Evolutionary conservation across 2,888 invertebrate genomes (phyloP).

Genomic region (Linhomoeus sp.): DNA sequence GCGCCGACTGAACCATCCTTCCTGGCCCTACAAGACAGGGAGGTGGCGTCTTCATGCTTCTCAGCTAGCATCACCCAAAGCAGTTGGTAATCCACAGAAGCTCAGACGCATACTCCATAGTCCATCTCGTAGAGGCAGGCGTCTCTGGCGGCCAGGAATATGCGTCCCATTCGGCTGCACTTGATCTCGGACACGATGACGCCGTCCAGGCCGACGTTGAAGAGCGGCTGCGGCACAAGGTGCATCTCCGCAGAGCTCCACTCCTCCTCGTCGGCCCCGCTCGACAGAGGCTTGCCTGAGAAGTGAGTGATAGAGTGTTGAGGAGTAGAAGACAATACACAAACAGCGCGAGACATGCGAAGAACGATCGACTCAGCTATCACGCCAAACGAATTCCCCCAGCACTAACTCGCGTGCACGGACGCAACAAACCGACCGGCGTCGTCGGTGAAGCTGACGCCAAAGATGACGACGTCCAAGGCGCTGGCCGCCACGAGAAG

Average conservation of each 20-base stretch:
- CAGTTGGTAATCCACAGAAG: too few relatives aligned
- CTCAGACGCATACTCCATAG: too few relatives aligned
- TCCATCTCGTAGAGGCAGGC: constrained; percentile 80
- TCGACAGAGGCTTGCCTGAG: not conserved
- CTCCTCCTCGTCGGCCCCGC: not conserved
- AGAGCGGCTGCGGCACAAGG: constrained; percentile 71
- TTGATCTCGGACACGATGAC: constrained; percentile 37
- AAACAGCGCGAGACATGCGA: not conserved
- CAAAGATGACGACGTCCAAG: constrained; percentile 71
- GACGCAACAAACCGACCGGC: constrained; percentile 10
- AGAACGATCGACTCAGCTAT: not conserved
- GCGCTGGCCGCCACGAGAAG: constrained; percentile 79
- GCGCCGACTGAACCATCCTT: constrained; percentile 78
- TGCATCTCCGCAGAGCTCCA: constrained; percentile 69
- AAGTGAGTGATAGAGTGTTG: not conserved
- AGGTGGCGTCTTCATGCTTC: not conserved
- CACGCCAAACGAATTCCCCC: not conserved
- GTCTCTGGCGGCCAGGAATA: constrained; percentile 84
- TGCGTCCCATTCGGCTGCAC: constrained; percentile 59
- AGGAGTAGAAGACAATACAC: not conserved
- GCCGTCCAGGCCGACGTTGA: constrained; percentile 17
- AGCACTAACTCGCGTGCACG: not conserved
- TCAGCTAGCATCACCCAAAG: constrained; percentile 24
- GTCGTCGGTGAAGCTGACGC: constrained; percentile 39
- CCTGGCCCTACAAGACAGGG: not conserved